Base-by-base conservation (phyloP, 2,797 vertebrate genomes). In the Peromyscus attwateri region DNA sequence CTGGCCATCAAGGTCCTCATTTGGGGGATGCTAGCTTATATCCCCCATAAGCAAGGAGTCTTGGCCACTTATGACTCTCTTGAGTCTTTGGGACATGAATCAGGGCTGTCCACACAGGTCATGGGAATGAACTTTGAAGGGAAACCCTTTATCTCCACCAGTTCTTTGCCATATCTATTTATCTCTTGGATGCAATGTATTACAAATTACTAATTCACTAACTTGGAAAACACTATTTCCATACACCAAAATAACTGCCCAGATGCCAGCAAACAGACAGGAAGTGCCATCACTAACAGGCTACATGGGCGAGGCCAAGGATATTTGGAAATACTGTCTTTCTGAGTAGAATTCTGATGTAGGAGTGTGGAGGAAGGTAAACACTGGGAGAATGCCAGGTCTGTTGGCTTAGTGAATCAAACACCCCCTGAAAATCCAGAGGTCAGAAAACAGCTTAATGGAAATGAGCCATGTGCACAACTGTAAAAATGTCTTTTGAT, bases 151-250 rank as follows among this genome's bases (percentile, higher is more conserved):
- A 34, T 70, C 79, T 93, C 71, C 55, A 17, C 40, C 70, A 88
- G 57, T 10, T 60, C 60, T 87, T 70, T 89, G 77, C 95, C 94
- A 93, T 81, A 81, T 75, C 62, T 84, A 85, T 95, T 97, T 97
- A 96, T 91, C 81, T 91, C 77, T 83, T 13, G 1, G 92, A 95
- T 79, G 43, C 49, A 92, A 75, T 52, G 95, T 80, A 91, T 95
- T 88, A 62, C 64, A 83, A 92, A 95, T 87, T 88, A 96, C 89
- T 88, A 80, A 88, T 64, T 88, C 7, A 31, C 49, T 66, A 92
- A 62, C 81, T 88, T 52, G 95, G 94, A 95, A 97, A 95, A 92
- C 87, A 89, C 17, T 27, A 4, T 25, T 40, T 71, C 64, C 68
- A n/a, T 1, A 29, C 60, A 71, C 87, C 46, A 52, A 73, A 80